Evolutionary conservation across 64 coral and sea anemone species (phyloP).

Genomic region (Montipora cactus): DNA sequence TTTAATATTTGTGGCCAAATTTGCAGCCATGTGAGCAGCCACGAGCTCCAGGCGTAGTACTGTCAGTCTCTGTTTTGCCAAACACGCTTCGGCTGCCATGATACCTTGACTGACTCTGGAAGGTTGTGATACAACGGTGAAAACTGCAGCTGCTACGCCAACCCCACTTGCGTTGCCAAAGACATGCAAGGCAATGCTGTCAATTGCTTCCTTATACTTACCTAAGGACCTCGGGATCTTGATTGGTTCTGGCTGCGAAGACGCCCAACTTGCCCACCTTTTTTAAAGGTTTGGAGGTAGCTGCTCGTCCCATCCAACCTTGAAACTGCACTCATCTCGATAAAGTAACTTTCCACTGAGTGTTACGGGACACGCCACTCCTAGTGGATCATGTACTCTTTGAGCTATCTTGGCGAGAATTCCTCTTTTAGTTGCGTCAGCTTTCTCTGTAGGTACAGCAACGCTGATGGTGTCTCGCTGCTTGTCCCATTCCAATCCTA

Average conservation of each 20-base stretch:
- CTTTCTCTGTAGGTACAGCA: background rate
- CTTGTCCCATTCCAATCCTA: slow-evolving; percentile 37
- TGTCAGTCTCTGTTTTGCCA: slow-evolving; percentile 14
- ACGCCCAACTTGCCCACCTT: background rate
- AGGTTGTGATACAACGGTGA: no score
- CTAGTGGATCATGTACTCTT: slow-evolving; percentile 15
- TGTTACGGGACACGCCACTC: slow-evolving; percentile 22
- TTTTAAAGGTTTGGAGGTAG: background rate
- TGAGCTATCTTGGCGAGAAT: background rate
- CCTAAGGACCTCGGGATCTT: background rate
- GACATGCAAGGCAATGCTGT: slow-evolving; percentile 17
- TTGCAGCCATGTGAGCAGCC: slow-evolving; percentile 58
- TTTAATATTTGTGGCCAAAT: slow-evolving; percentile 48
- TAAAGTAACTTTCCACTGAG: slow-evolving; percentile 54
- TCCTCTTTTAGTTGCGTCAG: slow-evolving; percentile 25
- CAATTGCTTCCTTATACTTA: background rate
- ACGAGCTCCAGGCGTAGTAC: slow-evolving; percentile 36
- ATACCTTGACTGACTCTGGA: slow-evolving; percentile 5
- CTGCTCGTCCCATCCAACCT: slow-evolving; percentile 18
- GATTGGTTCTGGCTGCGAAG: background rate
- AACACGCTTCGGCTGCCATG: background rate
- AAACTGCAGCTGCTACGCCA: no score
- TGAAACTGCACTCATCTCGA: slow-evolving; percentile 30
- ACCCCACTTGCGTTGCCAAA: slow-evolving; percentile 21
- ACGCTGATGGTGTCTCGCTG: background rate